A percentile compares a stretch with the other conserved stretches of the same genome.
Evolutionary conservation across 2,888 invertebrate species (phyloP).

Genomic region (Hanleya hanleyi): DNA sequence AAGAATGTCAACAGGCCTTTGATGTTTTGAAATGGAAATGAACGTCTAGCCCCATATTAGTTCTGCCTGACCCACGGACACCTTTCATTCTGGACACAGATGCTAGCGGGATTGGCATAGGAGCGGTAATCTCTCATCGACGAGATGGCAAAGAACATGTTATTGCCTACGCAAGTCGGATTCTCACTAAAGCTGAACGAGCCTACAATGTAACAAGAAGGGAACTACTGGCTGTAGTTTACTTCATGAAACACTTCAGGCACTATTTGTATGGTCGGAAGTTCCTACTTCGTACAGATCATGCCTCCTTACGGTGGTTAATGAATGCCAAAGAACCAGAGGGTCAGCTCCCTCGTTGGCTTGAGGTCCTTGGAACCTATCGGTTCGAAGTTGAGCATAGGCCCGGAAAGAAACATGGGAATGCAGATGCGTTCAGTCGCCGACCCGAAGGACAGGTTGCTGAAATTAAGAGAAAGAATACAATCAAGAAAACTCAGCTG

Average conservation of each 20-base stretch:
- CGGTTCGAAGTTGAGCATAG: conserved; percentile 27
- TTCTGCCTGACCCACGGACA: conserved; percentile 23
- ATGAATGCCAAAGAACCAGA: conserved; percentile 33
- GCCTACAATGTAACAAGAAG: conserved; percentile 35
- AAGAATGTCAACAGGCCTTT: conserved; percentile 31
- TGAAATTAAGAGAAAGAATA: too few relatives aligned
- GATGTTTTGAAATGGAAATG: conserved; percentile 15
- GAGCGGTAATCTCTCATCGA: conserved; percentile 41
- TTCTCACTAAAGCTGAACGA: conserved; percentile 29
- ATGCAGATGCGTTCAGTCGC: conserved; percentile 26
- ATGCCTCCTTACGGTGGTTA: conserved; percentile 40
- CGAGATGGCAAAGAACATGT: conserved; percentile 41
- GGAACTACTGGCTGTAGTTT: conserved; percentile 39
- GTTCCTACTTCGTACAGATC: conserved; percentile 44
- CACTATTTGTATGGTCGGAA: conserved; percentile 40
- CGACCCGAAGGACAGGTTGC: too few relatives aligned
- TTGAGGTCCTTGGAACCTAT: conserved; percentile 20
- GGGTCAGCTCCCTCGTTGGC: conserved; percentile 30
- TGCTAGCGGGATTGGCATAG: conserved; percentile 41
- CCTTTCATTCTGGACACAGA: conserved; percentile 45
- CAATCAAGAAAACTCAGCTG: too few relatives aligned
- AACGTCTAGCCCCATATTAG: conserved; percentile 28
- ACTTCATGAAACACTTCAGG: conserved; percentile 41
- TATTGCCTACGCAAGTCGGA: conserved; percentile 38
- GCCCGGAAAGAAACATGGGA: conserved; percentile 20